These are phyloP conservation scores for Bucorvus abyssinicus DNA, from an alignment of 2,797 vertebrate species.

Conservation along the genomic window DNA sequence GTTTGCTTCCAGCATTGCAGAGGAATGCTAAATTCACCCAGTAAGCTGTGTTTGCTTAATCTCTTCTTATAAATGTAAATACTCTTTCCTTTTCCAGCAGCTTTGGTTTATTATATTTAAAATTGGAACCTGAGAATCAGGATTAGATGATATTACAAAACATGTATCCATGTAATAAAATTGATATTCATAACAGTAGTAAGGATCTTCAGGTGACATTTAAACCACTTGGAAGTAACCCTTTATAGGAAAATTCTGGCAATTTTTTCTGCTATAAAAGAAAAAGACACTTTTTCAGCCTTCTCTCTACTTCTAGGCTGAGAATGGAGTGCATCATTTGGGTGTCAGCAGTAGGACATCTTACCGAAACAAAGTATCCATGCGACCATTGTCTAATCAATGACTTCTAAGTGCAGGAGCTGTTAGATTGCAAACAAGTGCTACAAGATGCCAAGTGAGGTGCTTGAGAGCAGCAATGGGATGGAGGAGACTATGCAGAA, in stretches of 20 bases:
- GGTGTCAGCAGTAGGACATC: background rate
- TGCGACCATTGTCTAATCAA: background rate
- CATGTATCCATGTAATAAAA: background rate
- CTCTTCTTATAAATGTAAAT: constrained; percentile 2
- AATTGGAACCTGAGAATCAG: background rate
- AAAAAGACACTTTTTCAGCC: background rate
- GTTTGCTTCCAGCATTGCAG: background rate
- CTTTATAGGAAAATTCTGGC: background rate
- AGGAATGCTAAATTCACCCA: constrained; percentile 5
- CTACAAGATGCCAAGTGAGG: constrained; percentile 53
- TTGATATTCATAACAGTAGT: background rate
- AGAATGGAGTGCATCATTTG: constrained; percentile 5
- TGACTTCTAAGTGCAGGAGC: constrained; percentile 23
- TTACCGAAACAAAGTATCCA: background rate
- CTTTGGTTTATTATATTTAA: constrained; percentile 10
- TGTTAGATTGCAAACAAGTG: background rate
- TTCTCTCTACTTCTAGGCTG: constrained; percentile 50
- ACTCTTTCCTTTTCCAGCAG: background rate
- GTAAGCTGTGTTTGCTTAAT: background rate
- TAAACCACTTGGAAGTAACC: background rate
- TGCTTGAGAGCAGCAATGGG: constrained; percentile 24
- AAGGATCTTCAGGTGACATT: background rate
- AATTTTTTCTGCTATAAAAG: background rate
- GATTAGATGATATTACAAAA: background rate
- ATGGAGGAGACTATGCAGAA: constrained; percentile 63